A percentile compares a stretch with the other conserved stretches of the same genome.
Evolutionary conservation across 2,113 vertebrate species (phyloP).

Genomic region (Limnothrissa miodon): DNA sequence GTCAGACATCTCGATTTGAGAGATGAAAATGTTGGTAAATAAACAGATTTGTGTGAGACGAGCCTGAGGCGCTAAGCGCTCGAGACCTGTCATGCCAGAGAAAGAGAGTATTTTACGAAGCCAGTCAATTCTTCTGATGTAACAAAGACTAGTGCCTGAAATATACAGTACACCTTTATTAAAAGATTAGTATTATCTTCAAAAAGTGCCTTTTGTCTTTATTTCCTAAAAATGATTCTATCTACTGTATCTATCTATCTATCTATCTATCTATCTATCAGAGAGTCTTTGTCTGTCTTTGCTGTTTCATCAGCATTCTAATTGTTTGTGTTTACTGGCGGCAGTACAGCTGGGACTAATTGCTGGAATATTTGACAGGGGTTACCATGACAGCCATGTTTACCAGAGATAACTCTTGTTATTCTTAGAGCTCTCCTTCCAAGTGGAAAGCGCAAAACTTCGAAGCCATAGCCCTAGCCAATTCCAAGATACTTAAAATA

Average conservation of each 20-base stretch:
- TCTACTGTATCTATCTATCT: not conserved
- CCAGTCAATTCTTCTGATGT: conserved; percentile 20
- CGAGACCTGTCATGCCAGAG: not conserved
- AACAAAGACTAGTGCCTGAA: conserved; percentile 62
- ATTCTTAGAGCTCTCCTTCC: conserved; percentile 31
- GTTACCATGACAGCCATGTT: conserved; percentile 48
- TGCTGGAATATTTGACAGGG: conserved; percentile 27
- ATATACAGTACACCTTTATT: conserved; percentile 62
- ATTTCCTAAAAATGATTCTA: conserved; percentile 20
- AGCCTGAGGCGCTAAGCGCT: not conserved
- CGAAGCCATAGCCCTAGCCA: not conserved
- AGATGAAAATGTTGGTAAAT: not conserved
- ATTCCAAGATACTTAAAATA: conserved; percentile 1
- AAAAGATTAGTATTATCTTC: conserved; percentile 47
- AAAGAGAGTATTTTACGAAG: not conserved
- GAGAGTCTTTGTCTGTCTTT: not conserved
- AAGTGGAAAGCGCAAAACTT: conserved; percentile 1
- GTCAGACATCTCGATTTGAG: not conserved
- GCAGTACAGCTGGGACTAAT: conserved; percentile 17
- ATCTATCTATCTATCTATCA: not conserved
- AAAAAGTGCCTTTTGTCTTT: conserved; percentile 23
- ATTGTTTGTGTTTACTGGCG: conserved; percentile 15
- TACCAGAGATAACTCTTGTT: conserved; percentile 32
- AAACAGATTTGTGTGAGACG: not conserved
- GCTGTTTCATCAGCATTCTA: not conserved